Percentiles rank a stretch among this genome's conserved stretches.
phyloP scores from a whole-genome alignment of 2,888 invertebrate genomes.

The Trachelus iudaicus region DNA sequence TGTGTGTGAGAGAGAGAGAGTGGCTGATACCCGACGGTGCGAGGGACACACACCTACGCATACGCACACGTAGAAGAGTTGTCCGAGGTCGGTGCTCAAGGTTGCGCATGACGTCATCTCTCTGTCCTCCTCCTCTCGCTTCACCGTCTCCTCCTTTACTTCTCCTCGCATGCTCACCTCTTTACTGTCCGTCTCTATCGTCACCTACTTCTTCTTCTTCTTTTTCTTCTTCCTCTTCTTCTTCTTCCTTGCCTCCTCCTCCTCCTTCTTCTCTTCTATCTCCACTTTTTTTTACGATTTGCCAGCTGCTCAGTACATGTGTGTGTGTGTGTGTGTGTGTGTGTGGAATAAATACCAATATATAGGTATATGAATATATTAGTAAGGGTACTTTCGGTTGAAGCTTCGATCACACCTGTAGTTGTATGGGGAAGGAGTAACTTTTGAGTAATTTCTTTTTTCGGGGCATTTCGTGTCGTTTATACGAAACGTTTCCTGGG shows the following conservation, averaged over 20 bases:
- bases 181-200: neutral
- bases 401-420: too few species aligned
- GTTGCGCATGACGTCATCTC: constrained; percentile 58
- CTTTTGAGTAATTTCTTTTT: too few species aligned
- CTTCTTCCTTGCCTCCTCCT: neutral
- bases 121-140: constrained; percentile 11
- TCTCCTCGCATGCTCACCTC: neutral
- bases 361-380: too few species aligned
- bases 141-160: constrained; percentile 9
- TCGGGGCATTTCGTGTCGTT: rapidly evolving
- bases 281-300: neutral
- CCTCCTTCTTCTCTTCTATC: neutral
- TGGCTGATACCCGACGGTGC: too few species aligned
- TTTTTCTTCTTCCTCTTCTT: neutral
- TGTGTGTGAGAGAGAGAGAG: constrained; percentile 13
- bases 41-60: too few species aligned
- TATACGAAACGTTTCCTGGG: too few species aligned
- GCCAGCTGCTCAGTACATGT: too few species aligned
- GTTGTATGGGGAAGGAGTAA: too few species aligned
- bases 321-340: too few species aligned
- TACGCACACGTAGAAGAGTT: constrained; percentile 40
- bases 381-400: too few species aligned
- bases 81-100: constrained; percentile 63
- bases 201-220: neutral
- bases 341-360: too few species aligned